Evolutionary conservation across 2,113 vertebrate genomes (phyloP).

Genomic region (Oryzias melastigma): DNA sequence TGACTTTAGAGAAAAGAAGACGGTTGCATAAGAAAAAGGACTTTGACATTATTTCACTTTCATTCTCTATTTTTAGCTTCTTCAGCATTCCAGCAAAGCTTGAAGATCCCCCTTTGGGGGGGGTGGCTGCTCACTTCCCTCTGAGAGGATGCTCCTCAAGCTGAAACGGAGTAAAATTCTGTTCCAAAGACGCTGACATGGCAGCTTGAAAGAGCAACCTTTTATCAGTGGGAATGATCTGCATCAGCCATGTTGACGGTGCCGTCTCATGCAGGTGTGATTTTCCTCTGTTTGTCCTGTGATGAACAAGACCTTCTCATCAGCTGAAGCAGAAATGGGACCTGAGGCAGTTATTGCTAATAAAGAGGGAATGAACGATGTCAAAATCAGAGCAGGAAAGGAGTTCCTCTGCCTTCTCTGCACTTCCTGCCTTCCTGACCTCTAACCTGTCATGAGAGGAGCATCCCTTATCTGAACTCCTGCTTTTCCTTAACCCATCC

Average conservation of each 20-base stretch:
- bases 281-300: neutral
- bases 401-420: constrained; percentile 51
- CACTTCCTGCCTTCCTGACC: constrained; percentile 57
- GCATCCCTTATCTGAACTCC: constrained; percentile 42
- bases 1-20: too few species aligned
- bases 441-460: constrained; percentile 31
- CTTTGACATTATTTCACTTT: too few species aligned
- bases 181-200: too few species aligned
- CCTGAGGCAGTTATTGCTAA: neutral
- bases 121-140: too few species aligned
- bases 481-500: constrained; percentile 47
- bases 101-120: too few species aligned
- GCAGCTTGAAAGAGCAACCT: neutral
- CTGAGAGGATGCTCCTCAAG: too few species aligned
- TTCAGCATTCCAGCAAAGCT: too few species aligned
- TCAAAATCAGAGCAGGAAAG: constrained; percentile 57
- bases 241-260: constrained; percentile 32
- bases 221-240: constrained; percentile 57
- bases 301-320: neutral
- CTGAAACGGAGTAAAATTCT: too few species aligned
- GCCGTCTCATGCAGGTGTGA: constrained; percentile 29
- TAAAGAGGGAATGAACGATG: constrained; percentile 15
- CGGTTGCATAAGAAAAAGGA: too few species aligned
- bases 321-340: neutral
- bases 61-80: too few species aligned